Evolutionary conservation across 2,113 vertebrate species (phyloP), one percentile per base, ranked within the genome.

Genomic region (Neopipo cinnamomea): DNA sequence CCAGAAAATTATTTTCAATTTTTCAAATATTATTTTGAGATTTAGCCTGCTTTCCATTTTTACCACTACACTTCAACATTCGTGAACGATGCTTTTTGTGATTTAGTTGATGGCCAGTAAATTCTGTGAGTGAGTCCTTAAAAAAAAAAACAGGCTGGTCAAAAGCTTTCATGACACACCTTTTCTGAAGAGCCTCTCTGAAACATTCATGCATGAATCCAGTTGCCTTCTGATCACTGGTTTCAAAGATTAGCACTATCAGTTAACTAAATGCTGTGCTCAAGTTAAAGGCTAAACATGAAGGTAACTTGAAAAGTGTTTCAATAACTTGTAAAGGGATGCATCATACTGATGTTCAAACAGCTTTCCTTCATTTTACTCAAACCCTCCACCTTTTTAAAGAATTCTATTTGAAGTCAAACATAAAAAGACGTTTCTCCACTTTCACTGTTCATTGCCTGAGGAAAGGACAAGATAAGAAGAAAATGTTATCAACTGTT

Each of bases 301-400:
- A 85, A 94, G 46, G 50, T 28, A 77, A 91, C 76, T 58, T 86
- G 59, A 94, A 63, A 96, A 92, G 71, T 46, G n/a, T 83, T 93
- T 65, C 4, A 22, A 46, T 37, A 88, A 11, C 62, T 49, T 79
- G 59, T 77, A 80, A 92, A 80, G 46, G 65, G n/a, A 89, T 74
- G 25, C 50, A 84, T 59, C 76, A 77, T 65, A 83, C 8, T 71
- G 52, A 80, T 82, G 62, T 80, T 93, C 72, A 94, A 55, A 83
- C 21, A 50, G 35, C 8, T 22, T 46, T 88, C 37, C 55, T 61
- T 78, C 76, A 85, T 88, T 91, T 86, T 66, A 76, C 39, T 76
- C 80, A 82, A 94, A 75, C n/a, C 17, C n/a, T 92, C 50, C 50
- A 66, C 41, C 41, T 88, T 95, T 84, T 73, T 44, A 70, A 93